Evolutionary conservation across 2,888 invertebrate species (phyloP).

Genomic region (Brachyptera risi): DNA sequence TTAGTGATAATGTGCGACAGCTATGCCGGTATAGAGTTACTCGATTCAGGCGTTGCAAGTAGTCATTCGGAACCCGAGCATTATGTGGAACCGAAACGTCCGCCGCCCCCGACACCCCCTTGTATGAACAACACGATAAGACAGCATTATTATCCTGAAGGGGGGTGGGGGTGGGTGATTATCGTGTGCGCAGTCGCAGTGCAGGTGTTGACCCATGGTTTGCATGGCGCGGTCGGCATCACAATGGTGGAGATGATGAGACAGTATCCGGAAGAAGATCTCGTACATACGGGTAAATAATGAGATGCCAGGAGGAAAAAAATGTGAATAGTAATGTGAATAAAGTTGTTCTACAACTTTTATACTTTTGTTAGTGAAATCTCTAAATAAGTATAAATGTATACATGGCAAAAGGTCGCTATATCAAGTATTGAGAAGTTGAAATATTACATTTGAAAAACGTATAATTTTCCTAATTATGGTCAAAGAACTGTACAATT

Average conservation of each 20-base stretch:
- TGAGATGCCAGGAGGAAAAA: too few species aligned
- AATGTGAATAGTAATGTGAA: too few species aligned
- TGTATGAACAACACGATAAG: conserved; percentile 49
- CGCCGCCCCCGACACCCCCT: neutral
- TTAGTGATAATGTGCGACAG: conserved; percentile 15
- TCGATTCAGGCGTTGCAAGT: conserved; percentile 13
- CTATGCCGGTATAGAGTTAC: conserved; percentile 1
- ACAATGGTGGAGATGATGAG: neutral
- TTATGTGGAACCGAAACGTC: neutral
- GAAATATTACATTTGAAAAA: too few species aligned
- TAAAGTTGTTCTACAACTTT: too few species aligned
- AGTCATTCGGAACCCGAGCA: conserved; percentile 4
- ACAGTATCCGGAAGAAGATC: neutral
- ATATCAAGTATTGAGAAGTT: too few species aligned
- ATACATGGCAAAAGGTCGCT: too few species aligned
- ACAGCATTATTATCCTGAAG: conserved; percentile 37
- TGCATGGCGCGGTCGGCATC: conserved; percentile 47
- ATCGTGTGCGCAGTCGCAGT: conserved; percentile 66
- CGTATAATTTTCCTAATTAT: too few species aligned
- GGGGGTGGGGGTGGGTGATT: conserved; percentile 69
- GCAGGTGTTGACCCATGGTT: conserved; percentile 69
- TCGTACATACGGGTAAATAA: neutral
- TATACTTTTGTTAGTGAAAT: too few species aligned
- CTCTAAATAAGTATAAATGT: too few species aligned
- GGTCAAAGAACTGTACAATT: too few species aligned